Evolutionary conservation across 1,140 invertebrate genomes (phyloP), one percentile per base, ranked within the genome.

Genomic region (Eueides isabella): DNA sequence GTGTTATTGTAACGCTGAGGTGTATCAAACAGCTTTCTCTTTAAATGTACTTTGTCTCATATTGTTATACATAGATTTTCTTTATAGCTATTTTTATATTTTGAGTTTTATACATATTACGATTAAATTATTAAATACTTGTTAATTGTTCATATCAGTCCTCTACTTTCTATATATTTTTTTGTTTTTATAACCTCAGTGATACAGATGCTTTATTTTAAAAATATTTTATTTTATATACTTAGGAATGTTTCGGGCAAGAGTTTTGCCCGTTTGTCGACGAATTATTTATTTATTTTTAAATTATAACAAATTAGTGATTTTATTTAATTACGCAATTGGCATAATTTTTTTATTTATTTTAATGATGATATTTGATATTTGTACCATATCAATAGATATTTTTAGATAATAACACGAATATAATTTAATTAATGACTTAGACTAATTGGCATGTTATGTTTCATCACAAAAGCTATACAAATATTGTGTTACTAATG

Each of bases 221-320:
- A 71, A 69, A 71, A 63, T 33, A 16, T 61, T 69, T 55, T 61
- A 63, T 62, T 62, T 29, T 62, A 62, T 30, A 16, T 55, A 61
- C 41, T 55, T 28, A 11, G 19, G 7, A 14, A 0, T 23, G 14
- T 68, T 68, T 19, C 62, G 55, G 55, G 62, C 41, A 71, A 11
- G 12, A 38, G 33, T 9, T 55, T 55, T 29, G 31, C 44, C 33
- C 31, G 31, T 82, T 85, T 74, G 74, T 76, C 76, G 73, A 87
- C 85, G 84, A 90, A 87, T 88, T 86, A 88, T 86, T 82, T 86
- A 88, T 86, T 82, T 76, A 84, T 79, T 68, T 83, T 77, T 75
- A 81, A 82, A 71, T 78, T 74, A 19, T 68, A 38, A 67, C 44
- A 61, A 74, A 69, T 74, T 71, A 72, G 69, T 78, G 64, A 75